Percentiles rank a stretch among this genome's conserved stretches.
Conservation (phyloP, 2,797 vertebrate genomes). For the Gymnocypris eckloni region DNA sequence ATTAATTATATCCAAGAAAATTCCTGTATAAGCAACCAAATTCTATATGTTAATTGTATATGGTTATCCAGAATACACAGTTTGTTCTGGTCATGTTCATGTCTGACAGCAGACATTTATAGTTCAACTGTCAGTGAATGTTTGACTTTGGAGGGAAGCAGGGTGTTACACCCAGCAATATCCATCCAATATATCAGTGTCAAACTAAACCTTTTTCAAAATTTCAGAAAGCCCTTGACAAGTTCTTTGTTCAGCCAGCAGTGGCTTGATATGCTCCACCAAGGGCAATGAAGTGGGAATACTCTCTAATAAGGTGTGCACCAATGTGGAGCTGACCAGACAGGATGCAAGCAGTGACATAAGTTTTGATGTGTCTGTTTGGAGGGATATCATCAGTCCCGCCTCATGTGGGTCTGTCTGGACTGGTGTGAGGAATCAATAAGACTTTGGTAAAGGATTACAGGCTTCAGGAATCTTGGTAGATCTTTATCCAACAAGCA, state of each 20-base stretch:
- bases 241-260: constrained; percentile 1
- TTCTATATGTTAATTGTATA: neutral
- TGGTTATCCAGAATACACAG: neutral
- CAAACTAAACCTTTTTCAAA: constrained; percentile 6
- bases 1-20: neutral
- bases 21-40: neutral
- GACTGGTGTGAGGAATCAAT: constrained; percentile 30
- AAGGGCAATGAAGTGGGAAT: constrained; percentile 55
- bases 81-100: constrained; percentile 68
- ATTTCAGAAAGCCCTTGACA: constrained; percentile 8
- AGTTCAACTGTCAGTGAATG: constrained; percentile 74
- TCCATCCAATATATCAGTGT: constrained; percentile 9
- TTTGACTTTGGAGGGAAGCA: constrained; percentile 62
- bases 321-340: constrained; percentile 55
- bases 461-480: constrained; percentile 57
- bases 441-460: constrained; percentile 72
- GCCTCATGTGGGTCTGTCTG: constrained; percentile 67
- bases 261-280: constrained; percentile 36
- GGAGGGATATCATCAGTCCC: constrained; percentile 53
- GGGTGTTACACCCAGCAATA: constrained; percentile 6
- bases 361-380: constrained; percentile 50
- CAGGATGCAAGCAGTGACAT: constrained; percentile 40
- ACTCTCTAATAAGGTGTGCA: constrained; percentile 36
- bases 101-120: constrained; percentile 70
- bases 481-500: constrained; percentile 65